These are phyloP conservation scores for Crocidura indochinensis DNA, from an alignment of 2,797 vertebrate species.

Conservation along the genomic window DNA sequence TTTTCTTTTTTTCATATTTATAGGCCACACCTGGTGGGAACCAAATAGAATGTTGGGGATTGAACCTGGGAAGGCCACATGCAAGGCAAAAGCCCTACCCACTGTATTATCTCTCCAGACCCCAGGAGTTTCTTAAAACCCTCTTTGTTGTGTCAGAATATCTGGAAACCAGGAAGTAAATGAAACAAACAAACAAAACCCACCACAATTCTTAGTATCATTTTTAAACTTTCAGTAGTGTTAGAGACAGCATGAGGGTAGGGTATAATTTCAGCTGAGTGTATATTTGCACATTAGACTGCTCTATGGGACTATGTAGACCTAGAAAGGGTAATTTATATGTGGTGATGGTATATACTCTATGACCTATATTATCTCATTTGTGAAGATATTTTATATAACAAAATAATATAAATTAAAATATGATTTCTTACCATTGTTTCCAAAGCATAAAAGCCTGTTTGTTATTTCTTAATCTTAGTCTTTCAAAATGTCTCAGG, in stretches of 20 bases:
- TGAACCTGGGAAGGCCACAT: too few relatives aligned
- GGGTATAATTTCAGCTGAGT: not conserved
- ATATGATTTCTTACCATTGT: not conserved
- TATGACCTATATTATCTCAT: not conserved
- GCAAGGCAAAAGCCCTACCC: too few relatives aligned
- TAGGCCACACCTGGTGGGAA: too few relatives aligned
- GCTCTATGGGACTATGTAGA: not conserved
- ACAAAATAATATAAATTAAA: not conserved
- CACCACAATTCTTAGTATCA: not conserved
- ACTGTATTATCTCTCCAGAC: too few relatives aligned
- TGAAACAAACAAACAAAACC: not conserved
- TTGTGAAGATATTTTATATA: conserved; percentile 36
- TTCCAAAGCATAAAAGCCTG: not conserved
- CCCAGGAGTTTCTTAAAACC: not conserved
- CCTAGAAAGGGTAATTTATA: not conserved
- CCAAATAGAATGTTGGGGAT: too few relatives aligned
- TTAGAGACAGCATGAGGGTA: not conserved
- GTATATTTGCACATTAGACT: not conserved
- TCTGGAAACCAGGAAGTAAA: not conserved
- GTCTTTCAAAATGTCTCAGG: not conserved
- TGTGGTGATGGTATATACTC: not conserved
- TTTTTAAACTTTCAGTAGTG: conserved; percentile 36
- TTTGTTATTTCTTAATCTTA: not conserved
- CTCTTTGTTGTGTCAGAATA: not conserved
- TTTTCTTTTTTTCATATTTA: too few relatives aligned